These are phyloP conservation scores for Spea hammondii DNA, from an alignment of 2,797 vertebrate genomes.

Conservation along the genomic window DNA sequence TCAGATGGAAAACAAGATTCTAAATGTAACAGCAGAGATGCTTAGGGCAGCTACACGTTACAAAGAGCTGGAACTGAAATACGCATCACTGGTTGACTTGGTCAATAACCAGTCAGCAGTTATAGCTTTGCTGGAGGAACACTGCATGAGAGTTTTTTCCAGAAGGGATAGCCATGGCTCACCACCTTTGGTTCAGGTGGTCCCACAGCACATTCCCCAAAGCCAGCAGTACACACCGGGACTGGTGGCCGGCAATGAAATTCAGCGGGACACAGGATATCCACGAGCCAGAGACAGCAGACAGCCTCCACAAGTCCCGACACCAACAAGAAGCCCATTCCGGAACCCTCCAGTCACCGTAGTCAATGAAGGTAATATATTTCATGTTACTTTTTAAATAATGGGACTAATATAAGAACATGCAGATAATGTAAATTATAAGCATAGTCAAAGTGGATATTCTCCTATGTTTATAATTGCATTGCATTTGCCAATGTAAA, in stretches of 20 bases:
- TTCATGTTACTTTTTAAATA: neutral
- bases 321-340: slow-evolving; percentile 83
- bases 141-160: slow-evolving; percentile 81
- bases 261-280: slow-evolving; percentile 86
- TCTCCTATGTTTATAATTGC: too few relatives aligned
- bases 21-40: slow-evolving; percentile 96
- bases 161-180: slow-evolving; percentile 78
- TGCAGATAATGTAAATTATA: too few relatives aligned
- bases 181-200: slow-evolving; percentile 94
- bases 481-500: too few relatives aligned
- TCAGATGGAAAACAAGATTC: slow-evolving; percentile 93
- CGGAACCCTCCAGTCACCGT: slow-evolving; percentile 83
- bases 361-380: slow-evolving; percentile 81
- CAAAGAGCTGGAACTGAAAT: slow-evolving; percentile 88
- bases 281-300: slow-evolving; percentile 75
- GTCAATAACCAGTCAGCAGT: slow-evolving; percentile 96
- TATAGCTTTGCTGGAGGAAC: slow-evolving; percentile 87
- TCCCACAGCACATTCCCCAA: slow-evolving; percentile 84
- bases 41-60: slow-evolving; percentile 87
- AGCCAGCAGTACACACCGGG: slow-evolving; percentile 81
- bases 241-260: slow-evolving; percentile 83
- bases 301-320: slow-evolving; percentile 63
- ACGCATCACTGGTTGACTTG: slow-evolving; percentile 80
- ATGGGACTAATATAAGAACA: too few relatives aligned
- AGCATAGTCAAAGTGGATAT: too few relatives aligned